A percentile compares a stretch with the other conserved stretches of the same genome.
These are phyloP conservation scores for Trochalopteron elliotii DNA, from an alignment of 2,113 vertebrate genomes.

Conservation along the genomic window DNA sequence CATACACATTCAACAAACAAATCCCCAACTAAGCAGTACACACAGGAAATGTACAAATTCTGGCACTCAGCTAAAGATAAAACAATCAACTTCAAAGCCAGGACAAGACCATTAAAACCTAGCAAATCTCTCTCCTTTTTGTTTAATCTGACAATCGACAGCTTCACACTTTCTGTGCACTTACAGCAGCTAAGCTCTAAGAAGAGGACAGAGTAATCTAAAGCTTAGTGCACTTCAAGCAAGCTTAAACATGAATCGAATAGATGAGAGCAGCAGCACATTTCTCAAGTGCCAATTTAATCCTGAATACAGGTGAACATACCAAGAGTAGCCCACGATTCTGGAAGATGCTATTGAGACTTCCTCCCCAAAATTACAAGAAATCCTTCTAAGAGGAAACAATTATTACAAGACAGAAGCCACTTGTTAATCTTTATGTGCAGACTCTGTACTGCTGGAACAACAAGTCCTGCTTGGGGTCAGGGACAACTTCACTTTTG, in stretches of 20 bases:
- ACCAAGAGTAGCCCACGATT: neutral
- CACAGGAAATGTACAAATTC: neutral
- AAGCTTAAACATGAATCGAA: neutral
- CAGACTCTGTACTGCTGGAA: neutral
- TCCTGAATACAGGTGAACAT: neutral
- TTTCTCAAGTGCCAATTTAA: neutral
- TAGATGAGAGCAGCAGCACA: neutral
- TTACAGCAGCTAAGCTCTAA: neutral
- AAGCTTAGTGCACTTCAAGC: neutral
- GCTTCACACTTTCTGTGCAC: neutral
- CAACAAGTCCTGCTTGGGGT: neutral
- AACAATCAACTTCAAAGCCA: neutral
- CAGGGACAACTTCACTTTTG: neutral
- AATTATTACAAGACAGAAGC: neutral
- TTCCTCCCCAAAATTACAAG: neutral
- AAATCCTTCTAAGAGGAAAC: neutral
- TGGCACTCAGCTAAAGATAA: neutral
- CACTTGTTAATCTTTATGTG: neutral
- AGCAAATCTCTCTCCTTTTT: neutral
- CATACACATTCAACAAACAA: neutral
- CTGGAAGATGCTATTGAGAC: neutral
- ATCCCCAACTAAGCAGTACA: neutral
- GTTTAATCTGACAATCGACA: neutral
- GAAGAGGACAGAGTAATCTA: neutral
- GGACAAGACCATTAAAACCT: neutral